Evolutionary conservation across 2,797 vertebrate species (phyloP).

Genomic region (Netta rufina): DNA sequence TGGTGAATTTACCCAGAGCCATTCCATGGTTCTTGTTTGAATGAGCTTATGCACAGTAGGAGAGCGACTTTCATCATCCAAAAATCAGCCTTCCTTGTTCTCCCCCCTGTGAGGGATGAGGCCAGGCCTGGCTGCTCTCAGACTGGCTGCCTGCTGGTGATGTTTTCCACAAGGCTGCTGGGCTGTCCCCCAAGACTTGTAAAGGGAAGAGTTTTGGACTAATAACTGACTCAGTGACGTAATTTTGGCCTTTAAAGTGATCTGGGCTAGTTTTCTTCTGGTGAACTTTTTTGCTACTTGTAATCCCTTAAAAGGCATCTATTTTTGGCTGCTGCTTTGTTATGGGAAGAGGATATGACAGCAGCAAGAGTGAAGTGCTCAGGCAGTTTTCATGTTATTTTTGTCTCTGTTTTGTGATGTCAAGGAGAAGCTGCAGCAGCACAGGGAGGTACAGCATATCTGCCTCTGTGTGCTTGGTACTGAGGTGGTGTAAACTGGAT

Average conservation of each 20-base stretch:
- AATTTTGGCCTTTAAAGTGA: accelerated
- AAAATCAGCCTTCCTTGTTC: too few relatives aligned
- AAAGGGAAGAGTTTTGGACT: accelerated
- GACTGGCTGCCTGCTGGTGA: background rate
- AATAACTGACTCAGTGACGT: accelerated
- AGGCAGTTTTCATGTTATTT: background rate
- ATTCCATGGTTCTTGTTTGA: background rate
- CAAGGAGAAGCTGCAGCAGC: background rate
- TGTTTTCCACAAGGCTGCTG: background rate
- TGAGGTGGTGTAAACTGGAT: accelerated
- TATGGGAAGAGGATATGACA: accelerated
- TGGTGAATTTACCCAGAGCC: background rate
- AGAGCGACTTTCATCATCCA: background rate
- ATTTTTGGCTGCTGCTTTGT: background rate
- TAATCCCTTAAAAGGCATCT: background rate
- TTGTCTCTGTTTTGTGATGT: accelerated
- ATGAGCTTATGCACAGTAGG: background rate
- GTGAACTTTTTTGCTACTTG: accelerated
- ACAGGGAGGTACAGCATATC: accelerated
- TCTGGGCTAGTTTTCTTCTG: background rate
- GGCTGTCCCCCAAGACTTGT: accelerated
- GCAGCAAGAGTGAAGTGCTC: background rate
- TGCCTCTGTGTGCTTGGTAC: too few relatives aligned
- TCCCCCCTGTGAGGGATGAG: background rate
- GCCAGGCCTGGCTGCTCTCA: background rate